These are phyloP conservation scores for Andrena bicolor DNA, from an alignment of 2,888 invertebrate genomes.

Conservation along the genomic window DNA sequence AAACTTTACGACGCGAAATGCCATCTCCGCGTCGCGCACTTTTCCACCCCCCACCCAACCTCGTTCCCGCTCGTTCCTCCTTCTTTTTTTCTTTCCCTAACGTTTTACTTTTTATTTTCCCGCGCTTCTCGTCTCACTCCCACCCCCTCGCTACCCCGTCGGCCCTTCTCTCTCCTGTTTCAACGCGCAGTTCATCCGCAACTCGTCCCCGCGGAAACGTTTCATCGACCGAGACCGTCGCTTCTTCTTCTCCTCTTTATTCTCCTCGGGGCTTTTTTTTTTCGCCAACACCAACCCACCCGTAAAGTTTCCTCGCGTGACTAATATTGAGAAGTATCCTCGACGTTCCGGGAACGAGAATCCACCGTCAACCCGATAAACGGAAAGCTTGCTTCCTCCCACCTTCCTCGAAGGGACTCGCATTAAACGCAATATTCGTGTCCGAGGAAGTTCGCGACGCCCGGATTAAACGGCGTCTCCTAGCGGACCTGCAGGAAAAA, in stretches of 20 bases:
- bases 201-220: conserved; percentile 76
- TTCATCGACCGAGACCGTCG: conserved; percentile 75
- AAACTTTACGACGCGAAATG: conserved; percentile 80
- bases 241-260: conserved; percentile 51
- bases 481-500: no score
- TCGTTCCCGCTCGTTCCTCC: conserved; percentile 24
- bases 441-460: not conserved
- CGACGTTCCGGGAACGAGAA: conserved; percentile 12
- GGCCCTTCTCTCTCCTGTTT: conserved; percentile 25
- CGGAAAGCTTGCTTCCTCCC: conserved; percentile 17
- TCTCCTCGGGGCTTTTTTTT: conserved; percentile 60
- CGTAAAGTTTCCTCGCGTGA: conserved; percentile 62
- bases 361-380: conserved; percentile 50
- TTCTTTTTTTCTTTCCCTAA: conserved; percentile 16
- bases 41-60: conserved; percentile 66
- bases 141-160: conserved; percentile 13
- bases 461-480: not conserved
- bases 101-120: conserved; percentile 53
- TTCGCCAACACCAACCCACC: conserved; percentile 48
- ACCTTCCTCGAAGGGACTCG: not conserved
- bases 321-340: conserved; percentile 62
- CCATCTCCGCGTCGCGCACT: conserved; percentile 71
- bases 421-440: conserved; percentile 11
- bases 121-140: conserved; percentile 22
- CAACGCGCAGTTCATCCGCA: conserved; percentile 69